These are phyloP conservation scores for Odobenus rosmarus DNA, from an alignment of 2,113 vertebrate genomes.

Conservation along the genomic window DNA sequence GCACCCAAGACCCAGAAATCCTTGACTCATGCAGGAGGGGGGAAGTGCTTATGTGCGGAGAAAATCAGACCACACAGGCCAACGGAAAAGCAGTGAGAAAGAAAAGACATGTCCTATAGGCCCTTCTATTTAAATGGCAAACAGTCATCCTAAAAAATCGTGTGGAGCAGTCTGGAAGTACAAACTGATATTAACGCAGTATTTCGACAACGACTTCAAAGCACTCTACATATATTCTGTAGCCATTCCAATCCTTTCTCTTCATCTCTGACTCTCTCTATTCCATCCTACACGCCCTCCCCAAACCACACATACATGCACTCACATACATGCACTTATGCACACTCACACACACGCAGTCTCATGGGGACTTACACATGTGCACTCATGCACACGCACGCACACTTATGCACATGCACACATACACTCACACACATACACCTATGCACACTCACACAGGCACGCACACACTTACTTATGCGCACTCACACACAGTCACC, in stretches of 20 bases:
- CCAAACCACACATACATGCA: neutral
- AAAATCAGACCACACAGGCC: neutral
- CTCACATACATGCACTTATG: neutral
- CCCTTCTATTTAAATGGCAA: neutral
- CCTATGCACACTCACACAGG: too few species aligned
- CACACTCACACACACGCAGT: neutral
- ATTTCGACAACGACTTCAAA: neutral
- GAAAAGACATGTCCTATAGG: neutral
- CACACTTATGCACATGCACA: too few species aligned
- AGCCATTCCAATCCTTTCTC: neutral
- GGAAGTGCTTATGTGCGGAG: neutral
- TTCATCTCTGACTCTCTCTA: neutral
- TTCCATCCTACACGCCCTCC: neutral
- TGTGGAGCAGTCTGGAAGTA: neutral
- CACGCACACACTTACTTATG: too few species aligned
- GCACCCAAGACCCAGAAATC: neutral
- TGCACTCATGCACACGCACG: too few species aligned
- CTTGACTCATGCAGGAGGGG: neutral
- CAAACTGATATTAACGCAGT: too few species aligned
- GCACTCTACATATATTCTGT: too few species aligned
- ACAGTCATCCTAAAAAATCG: neutral
- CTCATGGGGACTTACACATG: too few species aligned
- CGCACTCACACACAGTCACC: too few species aligned
- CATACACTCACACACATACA: too few species aligned
- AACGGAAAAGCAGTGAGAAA: neutral